Percentiles rank a stretch among this genome's conserved stretches.
phyloP scores from a whole-genome alignment of 2,888 invertebrate genomes.

The Lingula anatina region DNA sequence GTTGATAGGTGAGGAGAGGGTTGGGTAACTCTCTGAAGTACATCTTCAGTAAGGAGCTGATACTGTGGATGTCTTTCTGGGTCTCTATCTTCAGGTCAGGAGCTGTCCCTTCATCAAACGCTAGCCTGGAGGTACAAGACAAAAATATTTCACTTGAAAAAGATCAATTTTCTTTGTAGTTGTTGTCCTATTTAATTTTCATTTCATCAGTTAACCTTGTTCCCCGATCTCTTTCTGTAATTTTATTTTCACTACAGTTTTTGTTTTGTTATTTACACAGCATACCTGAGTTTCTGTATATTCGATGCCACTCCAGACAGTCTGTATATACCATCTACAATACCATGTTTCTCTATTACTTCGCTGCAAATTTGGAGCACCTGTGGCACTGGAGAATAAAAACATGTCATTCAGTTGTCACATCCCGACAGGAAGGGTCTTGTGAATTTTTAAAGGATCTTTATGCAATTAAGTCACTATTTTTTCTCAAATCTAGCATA shows the following conservation, averaged over 20 bases:
- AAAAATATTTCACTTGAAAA: no score
- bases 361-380: conserved; percentile 88
- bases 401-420: not conserved
- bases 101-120: conserved; percentile 87
- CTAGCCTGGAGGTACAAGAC: conserved; percentile 52
- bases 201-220: no score
- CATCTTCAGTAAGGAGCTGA: conserved; percentile 93
- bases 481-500: no score
- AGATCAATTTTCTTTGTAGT: no score
- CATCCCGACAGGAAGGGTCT: not conserved
- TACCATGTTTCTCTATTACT: conserved; percentile 88
- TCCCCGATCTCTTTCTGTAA: no score
- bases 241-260: no score
- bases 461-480: no score
- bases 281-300: conserved; percentile 87
- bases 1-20: conserved; percentile 94
- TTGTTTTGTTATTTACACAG: no score
- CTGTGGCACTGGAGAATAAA: conserved; percentile 68
- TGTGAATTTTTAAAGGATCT: no score
- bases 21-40: conserved; percentile 97
- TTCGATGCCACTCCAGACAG: conserved; percentile 92
- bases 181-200: no score
- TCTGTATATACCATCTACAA: conserved; percentile 96
- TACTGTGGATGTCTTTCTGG: conserved; percentile 91
- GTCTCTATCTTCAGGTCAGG: conserved; percentile 73